Percentiles rank a stretch among this genome's conserved stretches.
phyloP scores from a whole-genome alignment of 2,888 invertebrate species.

The Coecobrya sp. region DNA sequence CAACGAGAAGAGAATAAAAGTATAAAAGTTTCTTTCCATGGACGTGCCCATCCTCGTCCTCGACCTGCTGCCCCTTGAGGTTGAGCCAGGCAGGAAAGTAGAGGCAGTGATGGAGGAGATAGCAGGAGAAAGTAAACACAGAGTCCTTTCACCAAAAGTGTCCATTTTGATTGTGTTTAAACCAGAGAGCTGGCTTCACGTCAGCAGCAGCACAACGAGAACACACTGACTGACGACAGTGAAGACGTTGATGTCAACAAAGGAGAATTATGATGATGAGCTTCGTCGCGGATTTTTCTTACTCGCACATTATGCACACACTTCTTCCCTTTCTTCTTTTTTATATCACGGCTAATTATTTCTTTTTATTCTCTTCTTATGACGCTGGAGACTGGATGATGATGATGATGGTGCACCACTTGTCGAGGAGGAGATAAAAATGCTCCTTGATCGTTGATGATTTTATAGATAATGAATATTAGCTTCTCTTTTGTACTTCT shows the following conservation, averaged over 20 bases:
- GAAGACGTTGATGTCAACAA: slow-evolving; percentile 47
- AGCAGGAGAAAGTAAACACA: slow-evolving; percentile 80
- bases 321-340: slow-evolving; percentile 39
- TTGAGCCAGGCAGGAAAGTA: slow-evolving; percentile 82
- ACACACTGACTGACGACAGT: slow-evolving; percentile 70
- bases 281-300: slow-evolving; percentile 33
- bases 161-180: slow-evolving; percentile 77
- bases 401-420: background rate
- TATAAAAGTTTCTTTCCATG: slow-evolving; percentile 83
- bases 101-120: slow-evolving; percentile 82
- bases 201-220: slow-evolving; percentile 64
- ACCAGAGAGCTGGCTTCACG: slow-evolving; percentile 74
- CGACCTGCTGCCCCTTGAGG: slow-evolving; percentile 83
- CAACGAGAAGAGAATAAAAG: slow-evolving; percentile 83
- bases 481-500: slow-evolving; percentile 24
- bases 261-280: slow-evolving; percentile 51
- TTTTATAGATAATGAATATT: background rate
- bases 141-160: slow-evolving; percentile 81
- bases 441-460: background rate
- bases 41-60: slow-evolving; percentile 83
- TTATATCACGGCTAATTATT: slow-evolving; percentile 34
- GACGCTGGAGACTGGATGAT: background rate
- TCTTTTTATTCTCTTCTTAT: background rate
- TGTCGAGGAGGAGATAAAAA: background rate
- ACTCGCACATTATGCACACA: slow-evolving; percentile 57